Evolutionary conservation across 2,888 invertebrate genomes (phyloP).

Genomic region (Cataglyphis altisquamis): DNA sequence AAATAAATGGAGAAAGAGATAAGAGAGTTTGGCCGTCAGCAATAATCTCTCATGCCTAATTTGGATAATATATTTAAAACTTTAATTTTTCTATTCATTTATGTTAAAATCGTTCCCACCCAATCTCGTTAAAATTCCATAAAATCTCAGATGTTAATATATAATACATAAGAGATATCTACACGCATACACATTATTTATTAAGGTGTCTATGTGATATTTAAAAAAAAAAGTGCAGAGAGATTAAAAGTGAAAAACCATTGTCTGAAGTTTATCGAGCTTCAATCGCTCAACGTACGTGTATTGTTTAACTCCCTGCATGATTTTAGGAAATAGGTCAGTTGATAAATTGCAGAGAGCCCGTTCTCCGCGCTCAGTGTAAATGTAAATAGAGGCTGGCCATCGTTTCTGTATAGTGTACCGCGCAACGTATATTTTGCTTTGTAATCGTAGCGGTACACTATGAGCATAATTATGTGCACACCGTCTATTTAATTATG

Average conservation of each 20-base stretch:
- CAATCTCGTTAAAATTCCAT: not conserved
- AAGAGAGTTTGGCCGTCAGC: not conserved
- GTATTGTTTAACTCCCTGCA: conserved; percentile 46
- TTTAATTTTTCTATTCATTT: not conserved
- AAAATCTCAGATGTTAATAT: not conserved
- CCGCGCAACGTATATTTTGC: conserved; percentile 65
- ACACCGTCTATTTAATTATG: conserved; percentile 71
- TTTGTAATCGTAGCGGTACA: conserved; percentile 66
- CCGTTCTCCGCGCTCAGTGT: conserved; percentile 33
- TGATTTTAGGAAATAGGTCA: conserved; percentile 72
- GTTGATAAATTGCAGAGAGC: conserved; percentile 67
- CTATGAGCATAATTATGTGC: conserved; percentile 70
- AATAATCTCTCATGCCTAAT: not conserved
- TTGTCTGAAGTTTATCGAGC: conserved; percentile 16
- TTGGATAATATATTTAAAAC: not conserved
- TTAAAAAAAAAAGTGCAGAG: conserved; percentile 1
- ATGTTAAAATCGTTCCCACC: not conserved
- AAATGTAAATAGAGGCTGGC: conserved; percentile 44
- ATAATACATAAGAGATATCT: not conserved
- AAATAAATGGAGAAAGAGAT: not conserved
- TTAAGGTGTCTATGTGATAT: not conserved
- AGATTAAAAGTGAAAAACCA: not conserved
- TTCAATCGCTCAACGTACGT: conserved; percentile 20
- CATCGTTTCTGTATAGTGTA: conserved; percentile 45
- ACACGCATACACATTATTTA: not conserved